Conservation (phyloP, 2,113 vertebrate species). For the Clinocottus analis region DNA sequence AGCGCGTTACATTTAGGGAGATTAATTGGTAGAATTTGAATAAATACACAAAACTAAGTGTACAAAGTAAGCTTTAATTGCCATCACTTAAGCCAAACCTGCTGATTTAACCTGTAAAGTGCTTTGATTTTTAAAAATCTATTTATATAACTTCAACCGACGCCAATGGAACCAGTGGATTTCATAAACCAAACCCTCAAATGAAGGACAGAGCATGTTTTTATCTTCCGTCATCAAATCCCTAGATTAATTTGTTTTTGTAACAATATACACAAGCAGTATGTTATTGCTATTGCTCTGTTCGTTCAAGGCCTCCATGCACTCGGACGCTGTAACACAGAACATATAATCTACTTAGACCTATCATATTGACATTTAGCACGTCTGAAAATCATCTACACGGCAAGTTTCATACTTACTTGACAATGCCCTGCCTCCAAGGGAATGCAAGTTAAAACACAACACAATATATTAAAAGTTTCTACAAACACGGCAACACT, state of each 20-base stretch:
- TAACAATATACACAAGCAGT: neutral
- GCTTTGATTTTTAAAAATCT: neutral
- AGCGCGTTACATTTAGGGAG: too few species aligned
- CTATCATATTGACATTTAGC: neutral
- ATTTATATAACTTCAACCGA: neutral
- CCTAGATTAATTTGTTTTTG: neutral
- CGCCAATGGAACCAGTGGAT: neutral
- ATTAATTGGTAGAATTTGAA: too few species aligned
- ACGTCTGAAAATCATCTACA: neutral
- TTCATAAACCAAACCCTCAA: neutral
- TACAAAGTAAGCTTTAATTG: too few species aligned
- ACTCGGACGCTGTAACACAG: neutral
- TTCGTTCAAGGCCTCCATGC: neutral
- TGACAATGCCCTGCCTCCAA: conserved; percentile 99
- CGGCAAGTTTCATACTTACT: conserved; percentile 86
- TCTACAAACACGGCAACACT: conserved; percentile 64
- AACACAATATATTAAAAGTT: conserved; percentile 91
- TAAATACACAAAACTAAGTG: too few species aligned
- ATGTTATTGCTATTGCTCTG: neutral
- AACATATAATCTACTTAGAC: neutral
- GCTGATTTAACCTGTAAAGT: neutral
- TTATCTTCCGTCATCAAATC: too few species aligned
- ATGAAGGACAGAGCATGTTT: neutral
- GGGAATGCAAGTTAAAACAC: conserved; percentile 97
- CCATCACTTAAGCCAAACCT: neutral